These are phyloP conservation scores for Polyommatus icarus DNA, from an alignment of 2,888 invertebrate genomes.

Conservation along the genomic window DNA sequence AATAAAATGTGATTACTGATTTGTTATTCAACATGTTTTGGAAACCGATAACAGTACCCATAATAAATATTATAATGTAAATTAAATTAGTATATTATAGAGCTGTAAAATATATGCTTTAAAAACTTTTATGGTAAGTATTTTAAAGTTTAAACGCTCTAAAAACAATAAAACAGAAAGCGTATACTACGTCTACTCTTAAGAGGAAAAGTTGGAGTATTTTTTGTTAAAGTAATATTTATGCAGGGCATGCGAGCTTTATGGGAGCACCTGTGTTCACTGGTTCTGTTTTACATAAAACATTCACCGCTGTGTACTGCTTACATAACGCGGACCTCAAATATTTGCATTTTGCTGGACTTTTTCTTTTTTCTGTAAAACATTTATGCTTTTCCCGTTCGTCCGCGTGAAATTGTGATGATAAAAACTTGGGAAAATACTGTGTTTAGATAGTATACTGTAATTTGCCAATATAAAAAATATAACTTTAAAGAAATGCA, in stretches of 20 bases:
- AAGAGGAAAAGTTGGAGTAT: not conserved
- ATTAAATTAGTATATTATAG: no score
- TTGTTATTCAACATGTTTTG: no score
- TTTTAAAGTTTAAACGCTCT: not conserved
- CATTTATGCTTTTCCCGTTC: no score
- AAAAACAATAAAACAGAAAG: not conserved
- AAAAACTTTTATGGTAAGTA: no score
- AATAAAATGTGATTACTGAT: no score
- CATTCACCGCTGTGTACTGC: not conserved
- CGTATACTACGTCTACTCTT: not conserved
- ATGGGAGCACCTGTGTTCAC: not conserved
- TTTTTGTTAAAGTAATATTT: not conserved
- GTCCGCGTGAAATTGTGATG: no score
- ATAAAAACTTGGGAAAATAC: not conserved
- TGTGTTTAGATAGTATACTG: no score
- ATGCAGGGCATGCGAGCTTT: not conserved
- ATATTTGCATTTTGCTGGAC: not conserved
- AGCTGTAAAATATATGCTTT: no score
- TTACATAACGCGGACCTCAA: not conserved
- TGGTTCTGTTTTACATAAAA: slow-evolving; percentile 18
- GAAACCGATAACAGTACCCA: no score
- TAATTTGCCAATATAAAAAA: no score
- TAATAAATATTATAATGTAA: no score
- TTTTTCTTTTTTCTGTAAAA: not conserved
- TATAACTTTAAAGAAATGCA: no score